Evolutionary conservation across 2,113 vertebrate genomes (phyloP), one percentile per base, ranked within the genome.

Genomic region (Irena cyanogastra): DNA sequence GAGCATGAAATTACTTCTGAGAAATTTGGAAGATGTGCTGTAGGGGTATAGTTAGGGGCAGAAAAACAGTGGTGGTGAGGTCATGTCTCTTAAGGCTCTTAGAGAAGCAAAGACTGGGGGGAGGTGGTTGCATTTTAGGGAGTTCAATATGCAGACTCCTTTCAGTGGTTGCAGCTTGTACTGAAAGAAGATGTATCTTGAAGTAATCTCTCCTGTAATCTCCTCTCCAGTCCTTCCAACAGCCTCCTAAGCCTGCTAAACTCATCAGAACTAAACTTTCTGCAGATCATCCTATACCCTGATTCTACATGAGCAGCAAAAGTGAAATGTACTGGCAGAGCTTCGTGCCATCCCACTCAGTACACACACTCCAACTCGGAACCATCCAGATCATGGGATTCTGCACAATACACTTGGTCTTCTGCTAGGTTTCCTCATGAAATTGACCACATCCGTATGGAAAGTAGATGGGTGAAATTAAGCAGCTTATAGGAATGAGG

Each of bases 301-400:
- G 39, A 5, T 59, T 33, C 33, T 30, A 59, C 65, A 33, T 49
- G 70, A 92, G 71, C 75, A 88, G 33, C 56, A 35, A 10, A 87
- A 78, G 41, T 83, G 68, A 74, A 45, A 22, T 68, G 45, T 75
- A 42, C 39, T 4, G 6, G 1, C 35, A 52, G 65, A 75, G 30
- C 42, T 91, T 33, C 1, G 0, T 57, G 26, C 23, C 44, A 18
- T 41, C 14, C 28, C 2, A n/a, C n/a, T n/a, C n/a, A 1, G 10
- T 56, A 24, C 41, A 9, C 10, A 30, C 10, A 2, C 7, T n/a
- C 21, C 16, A 31, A 27, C 33, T n/a, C 41, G 64, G 44, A 68
- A 23, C 31, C 33, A 27, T 4, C 11, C 28, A 61, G 22, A 16
- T 70, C 8, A 9, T 11, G 68, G 49, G 66, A 56, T 56, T 86